These are phyloP conservation scores for Triplophysa yarkandensis DNA, from an alignment of 2,797 vertebrate genomes.

Conservation along the genomic window DNA sequence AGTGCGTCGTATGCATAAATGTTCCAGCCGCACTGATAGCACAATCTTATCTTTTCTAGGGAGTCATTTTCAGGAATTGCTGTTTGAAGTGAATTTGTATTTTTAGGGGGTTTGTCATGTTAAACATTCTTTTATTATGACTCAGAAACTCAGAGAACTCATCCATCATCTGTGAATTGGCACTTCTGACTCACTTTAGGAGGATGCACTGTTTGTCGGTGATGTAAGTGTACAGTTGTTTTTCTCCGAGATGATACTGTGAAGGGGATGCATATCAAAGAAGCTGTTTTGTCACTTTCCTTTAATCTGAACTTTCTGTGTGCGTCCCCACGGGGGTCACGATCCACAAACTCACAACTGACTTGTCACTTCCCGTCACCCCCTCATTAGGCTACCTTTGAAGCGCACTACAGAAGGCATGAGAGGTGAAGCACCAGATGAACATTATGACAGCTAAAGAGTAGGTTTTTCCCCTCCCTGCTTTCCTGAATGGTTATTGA, in stretches of 20 bases:
- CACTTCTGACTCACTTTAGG: neutral
- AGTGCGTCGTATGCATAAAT: constrained; percentile 1
- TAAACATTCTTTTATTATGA: neutral
- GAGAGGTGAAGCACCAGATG: constrained; percentile 41
- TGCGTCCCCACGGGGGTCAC: neutral
- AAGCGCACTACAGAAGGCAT: constrained; percentile 39
- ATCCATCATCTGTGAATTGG: neutral
- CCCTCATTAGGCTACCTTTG: constrained; percentile 34
- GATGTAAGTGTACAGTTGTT: constrained; percentile 11
- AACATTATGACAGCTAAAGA: neutral
- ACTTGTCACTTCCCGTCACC: constrained; percentile 26
- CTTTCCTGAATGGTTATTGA: constrained; percentile 38
- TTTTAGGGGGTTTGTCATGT: neutral
- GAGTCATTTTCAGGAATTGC: neutral
- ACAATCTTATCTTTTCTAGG: constrained; percentile 21
- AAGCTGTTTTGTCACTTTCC: neutral
- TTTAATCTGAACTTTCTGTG: neutral
- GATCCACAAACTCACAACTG: constrained; percentile 18
- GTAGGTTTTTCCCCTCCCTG: neutral
- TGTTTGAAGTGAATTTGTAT: constrained; percentile 12
- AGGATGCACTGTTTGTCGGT: neutral
- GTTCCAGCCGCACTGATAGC: neutral
- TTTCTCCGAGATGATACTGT: constrained; percentile 6
- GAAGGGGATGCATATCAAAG: constrained; percentile 9
- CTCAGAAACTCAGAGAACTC: neutral